Evolutionary conservation across 2,113 vertebrate species (phyloP).

Genomic region (Anarhynchus alexandrinus): DNA sequence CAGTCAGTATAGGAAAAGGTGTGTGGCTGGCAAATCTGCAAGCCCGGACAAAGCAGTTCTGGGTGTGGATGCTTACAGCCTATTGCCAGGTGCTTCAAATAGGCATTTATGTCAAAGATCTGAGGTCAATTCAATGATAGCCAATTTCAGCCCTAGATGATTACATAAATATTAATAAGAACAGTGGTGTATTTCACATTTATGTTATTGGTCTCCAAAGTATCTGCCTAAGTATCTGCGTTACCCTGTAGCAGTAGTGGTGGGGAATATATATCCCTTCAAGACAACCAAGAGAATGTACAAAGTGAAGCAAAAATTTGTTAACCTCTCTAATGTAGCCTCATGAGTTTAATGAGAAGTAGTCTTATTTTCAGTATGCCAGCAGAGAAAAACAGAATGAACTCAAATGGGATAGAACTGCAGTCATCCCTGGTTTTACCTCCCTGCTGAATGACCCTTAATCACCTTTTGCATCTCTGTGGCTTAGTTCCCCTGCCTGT

Average conservation of each 20-base stretch:
- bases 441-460: background rate
- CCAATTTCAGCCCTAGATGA: background rate
- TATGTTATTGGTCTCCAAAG: background rate
- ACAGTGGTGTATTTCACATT: background rate
- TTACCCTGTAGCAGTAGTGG: background rate
- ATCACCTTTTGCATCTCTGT: background rate
- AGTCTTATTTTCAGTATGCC: background rate
- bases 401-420: background rate
- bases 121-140: slow-evolving; percentile 44
- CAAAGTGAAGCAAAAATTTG: background rate
- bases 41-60: slow-evolving; percentile 31
- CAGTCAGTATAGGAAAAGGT: slow-evolving; percentile 5
- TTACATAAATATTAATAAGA: slow-evolving; percentile 33
- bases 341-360: background rate
- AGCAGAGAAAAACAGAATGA: background rate
- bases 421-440: background rate
- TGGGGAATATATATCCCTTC: background rate
- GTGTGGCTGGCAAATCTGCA: slow-evolving; percentile 33
- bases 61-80: slow-evolving; percentile 44
- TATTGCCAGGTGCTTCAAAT: slow-evolving; percentile 49
- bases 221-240: background rate
- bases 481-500: background rate
- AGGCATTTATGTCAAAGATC: slow-evolving; percentile 66
- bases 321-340: background rate
- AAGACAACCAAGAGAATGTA: background rate